phyloP scores from a whole-genome alignment of 1,140 invertebrate genomes.

The Aradophagus sp. region DNA sequence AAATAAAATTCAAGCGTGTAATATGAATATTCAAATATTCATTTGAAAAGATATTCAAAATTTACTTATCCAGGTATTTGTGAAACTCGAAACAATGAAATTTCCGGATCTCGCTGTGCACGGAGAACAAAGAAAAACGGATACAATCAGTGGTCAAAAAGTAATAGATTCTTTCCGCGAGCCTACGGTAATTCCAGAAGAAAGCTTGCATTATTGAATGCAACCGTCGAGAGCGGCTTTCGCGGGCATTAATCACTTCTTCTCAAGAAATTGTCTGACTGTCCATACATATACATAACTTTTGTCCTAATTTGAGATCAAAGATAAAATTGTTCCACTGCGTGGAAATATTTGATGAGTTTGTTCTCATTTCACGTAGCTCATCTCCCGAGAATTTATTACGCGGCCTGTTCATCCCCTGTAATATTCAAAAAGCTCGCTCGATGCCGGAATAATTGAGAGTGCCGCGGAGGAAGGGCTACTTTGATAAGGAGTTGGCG shows the following conservation, averaged over 20 bases:
- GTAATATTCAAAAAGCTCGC: constrained; percentile 40
- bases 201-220: constrained; percentile 41
- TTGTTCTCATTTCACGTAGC: constrained; percentile 33
- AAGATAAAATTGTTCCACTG: constrained; percentile 37
- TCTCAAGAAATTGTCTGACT: constrained; percentile 32
- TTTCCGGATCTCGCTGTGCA: too few relatives aligned
- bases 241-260: constrained; percentile 30
- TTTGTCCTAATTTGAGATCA: constrained; percentile 40
- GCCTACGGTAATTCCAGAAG: too few relatives aligned
- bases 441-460: constrained; percentile 28
- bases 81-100: too few relatives aligned
- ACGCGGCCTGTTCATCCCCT: constrained; percentile 14
- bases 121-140: too few relatives aligned
- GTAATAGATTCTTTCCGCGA: too few relatives aligned
- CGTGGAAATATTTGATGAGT: constrained; percentile 46
- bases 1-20: too few relatives aligned
- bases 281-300: constrained; percentile 32
- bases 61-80: too few relatives aligned
- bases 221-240: constrained; percentile 25
- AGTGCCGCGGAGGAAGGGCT: too few relatives aligned
- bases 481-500: too few relatives aligned
- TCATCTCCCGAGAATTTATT: constrained; percentile 31
- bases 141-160: too few relatives aligned
- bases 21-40: too few relatives aligned
- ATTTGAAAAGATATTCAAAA: too few relatives aligned